Evolutionary conservation across 1,140 invertebrate genomes (phyloP), one percentile per base, ranked within the genome.

Genomic region (Triops cancriformis): DNA sequence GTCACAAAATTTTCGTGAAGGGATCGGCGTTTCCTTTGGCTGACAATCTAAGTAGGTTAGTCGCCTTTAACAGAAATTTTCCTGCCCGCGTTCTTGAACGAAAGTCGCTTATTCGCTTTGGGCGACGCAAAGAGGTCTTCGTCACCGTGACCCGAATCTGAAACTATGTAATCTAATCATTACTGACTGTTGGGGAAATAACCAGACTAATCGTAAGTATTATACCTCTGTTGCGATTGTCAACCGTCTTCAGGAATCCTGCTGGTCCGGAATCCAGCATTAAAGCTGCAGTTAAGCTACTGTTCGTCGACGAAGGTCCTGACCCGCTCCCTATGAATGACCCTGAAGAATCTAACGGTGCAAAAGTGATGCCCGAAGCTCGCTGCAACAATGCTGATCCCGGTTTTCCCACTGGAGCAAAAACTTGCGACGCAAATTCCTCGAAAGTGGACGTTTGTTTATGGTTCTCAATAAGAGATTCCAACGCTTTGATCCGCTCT

Each of bases 381-480:
- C 51, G 51, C 7, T 64, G 51, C 14, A 23, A 64, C 23, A 64
- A 64, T 14, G 18, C 14, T n/a, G 51, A 64, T 18, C 51, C 51
- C 23, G 51, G 51, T 64, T 64, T 64, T 6, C 51, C 51, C 23
- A 64, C 51, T 6, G 51, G 51, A 0, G 51, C 51, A 23, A 64
- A 96, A 73, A 96, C 91, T 83, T 92, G 90, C 5, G 92, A 89
- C 78, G 93, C 90, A 84, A 96, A 96, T 76, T 95, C 92, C 86
- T 98, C 97, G 86, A 97, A 98, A 27, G 94, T 97, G 74, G 92
- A 92, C 64, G 90, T 89, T 82, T 93, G 91, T 84, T 94, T 94
- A 84, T 97, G 93, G 82, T 96, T 92, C 79, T 90, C 89, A 77
- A 95, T 91, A n/a, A 98, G 92, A 26, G 90, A 93, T 80, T 95